Evolutionary conservation across 2,113 vertebrate species (phyloP), one percentile per base, ranked within the genome.

Genomic region (Ia io): DNA sequence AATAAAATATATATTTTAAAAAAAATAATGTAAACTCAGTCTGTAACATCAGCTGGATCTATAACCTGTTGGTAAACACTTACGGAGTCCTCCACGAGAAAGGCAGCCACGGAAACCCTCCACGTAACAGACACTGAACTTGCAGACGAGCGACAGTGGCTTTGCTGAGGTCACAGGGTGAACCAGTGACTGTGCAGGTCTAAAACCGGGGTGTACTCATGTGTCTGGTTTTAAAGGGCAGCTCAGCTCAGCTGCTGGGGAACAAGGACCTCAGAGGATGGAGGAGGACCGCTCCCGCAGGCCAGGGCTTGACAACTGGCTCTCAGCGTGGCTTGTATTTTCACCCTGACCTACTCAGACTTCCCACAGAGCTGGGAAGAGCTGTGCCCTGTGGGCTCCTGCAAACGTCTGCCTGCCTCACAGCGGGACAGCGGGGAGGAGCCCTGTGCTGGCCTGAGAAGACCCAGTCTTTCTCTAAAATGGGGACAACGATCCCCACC

Each of bases 81-180:
- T n/a, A 12, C 0, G 25, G 49, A 1, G 12, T 17, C n/a, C 47
- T 18, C 14, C 20, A 42, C 11, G 59, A 92, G 23, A 16, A 6
- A 69, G 20, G 74, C 20, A 40, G 51, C 16, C 71, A 14, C 0
- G 23, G 56, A 67, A 61, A 7, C 23, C 47, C 35, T 9, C 18
- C 25, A 6, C 13, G 16, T 67, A 53, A 37, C 11, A 42, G 42
- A 35, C 13, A 44, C 32, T 8, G 71, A 65, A 13, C 35, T 12
- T 51, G 65, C 35, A 56, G 51, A 12, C 10, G 14, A 28, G n/a
- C n/a, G 18, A n/a, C 23, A 9, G 32, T 44, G 69, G 37, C 61
- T 42, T 49, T 84, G n/a, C 74, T 14, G 14, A 30, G 69, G 44
- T 65, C 51, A 61, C 85, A 1, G 1, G 67, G 74, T 35, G 59